Base-by-base conservation (phyloP, 2,888 invertebrate species). In the Atrina japonica region DNA sequence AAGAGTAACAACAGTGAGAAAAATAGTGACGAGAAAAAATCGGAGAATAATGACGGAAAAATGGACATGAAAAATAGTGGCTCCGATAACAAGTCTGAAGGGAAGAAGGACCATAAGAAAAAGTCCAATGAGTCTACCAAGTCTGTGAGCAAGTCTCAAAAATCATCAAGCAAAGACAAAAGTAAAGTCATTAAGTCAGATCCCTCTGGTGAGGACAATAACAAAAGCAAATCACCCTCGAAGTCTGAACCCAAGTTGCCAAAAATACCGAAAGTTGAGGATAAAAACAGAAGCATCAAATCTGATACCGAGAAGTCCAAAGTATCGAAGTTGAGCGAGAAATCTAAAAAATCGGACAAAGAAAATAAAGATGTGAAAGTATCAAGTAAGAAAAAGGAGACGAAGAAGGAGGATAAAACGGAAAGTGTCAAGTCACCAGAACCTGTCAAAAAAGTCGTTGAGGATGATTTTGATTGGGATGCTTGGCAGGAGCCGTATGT, bases 401-500 rank as follows among this genome's bases (percentile, higher is more conserved):
- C 55, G 35, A 67, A 35, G 56, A 72, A 53, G 66, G 76, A 73
- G 6, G 67, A 75, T 16, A 75, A 78, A 30, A 45, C 21, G 64
- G 77, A 83, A 59, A 70, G 76, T 56, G 73, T 77, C 35, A 74
- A 68, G 14, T 73, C 78, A 16, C 49, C 66, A 30, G 72, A 59
- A 63, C 71, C 65, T 43, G 61, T 72, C 23, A 68, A 72, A 66
- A 73, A 60, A 43, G 64, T 55, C n/a, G 40, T 55, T 11, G 78
- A 77, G 56, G 76, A 82, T 56, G 75, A 77, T 49, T 77, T 82
- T 50, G 70, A 76, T 55, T 70, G 74, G 56, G 76, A 61, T 64
- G 63, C 66, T 52, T 72, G 71, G 71, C 63, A 78, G 64, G 96
- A 95, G 71, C 96, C 97, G 11, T 97, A 97, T 88, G 96, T 97